Evolutionary conservation across 35 echinoderm and acorn worm genomes (phyloP).

Genomic region (Lytechinus variegatus): DNA sequence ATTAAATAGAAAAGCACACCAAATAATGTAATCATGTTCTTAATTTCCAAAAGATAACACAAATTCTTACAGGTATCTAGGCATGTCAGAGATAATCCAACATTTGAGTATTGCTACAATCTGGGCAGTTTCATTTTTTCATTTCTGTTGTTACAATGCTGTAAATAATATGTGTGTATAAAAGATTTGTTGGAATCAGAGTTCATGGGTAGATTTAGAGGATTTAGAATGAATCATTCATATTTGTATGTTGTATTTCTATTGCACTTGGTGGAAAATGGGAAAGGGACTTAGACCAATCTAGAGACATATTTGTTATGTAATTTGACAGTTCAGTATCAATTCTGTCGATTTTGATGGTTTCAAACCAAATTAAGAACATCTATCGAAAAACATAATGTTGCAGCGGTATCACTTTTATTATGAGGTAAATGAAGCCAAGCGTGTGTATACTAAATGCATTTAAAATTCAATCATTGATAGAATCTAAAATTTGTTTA

Average conservation of each 20-base stretch:
- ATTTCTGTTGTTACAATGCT: not conserved
- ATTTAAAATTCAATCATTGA: not conserved
- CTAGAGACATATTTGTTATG: not conserved
- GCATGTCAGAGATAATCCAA: not conserved
- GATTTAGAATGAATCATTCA: not conserved
- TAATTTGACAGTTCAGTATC: not conserved
- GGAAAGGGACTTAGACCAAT: not conserved
- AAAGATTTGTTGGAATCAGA: not conserved
- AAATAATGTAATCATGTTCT: not conserved
- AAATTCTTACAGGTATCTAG: not conserved
- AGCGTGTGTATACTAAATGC: not conserved
- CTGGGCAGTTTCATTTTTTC: not conserved
- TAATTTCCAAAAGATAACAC: not conserved
- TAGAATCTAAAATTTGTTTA: not conserved
- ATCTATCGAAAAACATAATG: not conserved
- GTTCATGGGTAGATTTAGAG: not conserved
- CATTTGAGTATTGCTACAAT: not conserved
- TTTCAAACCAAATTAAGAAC: not conserved
- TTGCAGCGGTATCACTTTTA: not conserved
- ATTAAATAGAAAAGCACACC: no score
- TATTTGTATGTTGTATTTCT: slow-evolving; percentile 15
- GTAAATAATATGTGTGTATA: slow-evolving; percentile 8
- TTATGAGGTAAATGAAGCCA: not conserved
- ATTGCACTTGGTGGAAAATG: not conserved
- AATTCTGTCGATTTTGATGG: not conserved